Conservation (phyloP, 2,113 vertebrate genomes). For the Stercorarius parasiticus region DNA sequence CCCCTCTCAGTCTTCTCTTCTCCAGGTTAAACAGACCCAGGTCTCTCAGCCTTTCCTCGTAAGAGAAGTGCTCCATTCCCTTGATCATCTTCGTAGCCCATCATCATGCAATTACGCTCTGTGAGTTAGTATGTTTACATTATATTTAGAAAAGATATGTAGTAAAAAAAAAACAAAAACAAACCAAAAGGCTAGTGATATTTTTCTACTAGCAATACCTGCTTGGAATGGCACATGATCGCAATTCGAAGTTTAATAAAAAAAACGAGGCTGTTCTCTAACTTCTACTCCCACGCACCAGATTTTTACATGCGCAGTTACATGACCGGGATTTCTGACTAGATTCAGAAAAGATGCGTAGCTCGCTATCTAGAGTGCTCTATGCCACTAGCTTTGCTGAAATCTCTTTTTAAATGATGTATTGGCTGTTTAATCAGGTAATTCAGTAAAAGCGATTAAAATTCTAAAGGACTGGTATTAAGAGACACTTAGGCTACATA, state of each 20-base stretch:
- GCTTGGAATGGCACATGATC: neutral
- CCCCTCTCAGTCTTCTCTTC: neutral
- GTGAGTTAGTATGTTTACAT: neutral
- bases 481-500: neutral
- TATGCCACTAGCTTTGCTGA: neutral
- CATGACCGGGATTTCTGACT: neutral
- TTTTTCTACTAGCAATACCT: neutral
- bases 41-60: neutral
- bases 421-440: neutral
- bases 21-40: neutral
- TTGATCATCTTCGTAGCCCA: neutral
- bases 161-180: neutral
- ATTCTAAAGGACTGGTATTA: neutral
- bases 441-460: neutral
- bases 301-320: neutral
- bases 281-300: neutral
- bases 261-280: neutral
- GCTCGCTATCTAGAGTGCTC: neutral
- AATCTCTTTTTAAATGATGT: neutral
- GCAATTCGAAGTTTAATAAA: neutral
- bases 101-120: neutral
- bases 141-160: neutral
- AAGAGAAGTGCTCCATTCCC: neutral
- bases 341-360: neutral
- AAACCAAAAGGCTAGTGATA: neutral